Evolutionary conservation across 1,140 invertebrate genomes (phyloP).

Genomic region (Fopius arisanus): DNA sequence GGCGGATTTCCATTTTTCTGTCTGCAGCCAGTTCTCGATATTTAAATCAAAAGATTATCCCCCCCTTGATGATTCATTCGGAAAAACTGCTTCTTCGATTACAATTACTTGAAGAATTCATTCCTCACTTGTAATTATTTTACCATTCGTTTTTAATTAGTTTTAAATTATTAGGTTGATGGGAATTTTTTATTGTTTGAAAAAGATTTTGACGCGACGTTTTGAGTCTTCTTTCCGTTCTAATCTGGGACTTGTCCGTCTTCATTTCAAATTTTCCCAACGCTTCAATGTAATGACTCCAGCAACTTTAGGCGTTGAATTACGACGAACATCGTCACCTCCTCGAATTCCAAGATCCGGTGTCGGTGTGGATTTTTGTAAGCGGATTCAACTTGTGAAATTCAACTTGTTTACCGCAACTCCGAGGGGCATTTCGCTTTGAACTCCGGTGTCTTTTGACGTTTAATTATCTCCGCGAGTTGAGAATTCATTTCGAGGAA

Average conservation of each 20-base stretch:
- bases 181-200: not conserved
- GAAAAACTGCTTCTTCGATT: too few relatives aligned
- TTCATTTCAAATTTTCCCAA: not conserved
- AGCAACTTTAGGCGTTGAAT: conserved; percentile 9
- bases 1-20: too few relatives aligned
- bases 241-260: not conserved
- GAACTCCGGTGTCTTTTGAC: not conserved
- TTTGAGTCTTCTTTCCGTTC: too few relatives aligned
- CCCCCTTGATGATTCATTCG: too few relatives aligned
- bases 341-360: not conserved
- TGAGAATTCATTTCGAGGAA: too few relatives aligned
- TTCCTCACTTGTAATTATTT: too few relatives aligned
- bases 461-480: not conserved
- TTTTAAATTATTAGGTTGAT: too few relatives aligned
- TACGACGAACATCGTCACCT: not conserved
- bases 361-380: not conserved
- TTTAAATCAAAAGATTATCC: too few relatives aligned
- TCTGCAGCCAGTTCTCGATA: too few relatives aligned
- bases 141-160: too few relatives aligned
- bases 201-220: not conserved
- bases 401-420: not conserved
- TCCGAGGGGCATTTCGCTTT: not conserved
- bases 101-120: too few relatives aligned
- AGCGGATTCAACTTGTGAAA: not conserved
- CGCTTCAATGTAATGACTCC: not conserved